Evolutionary conservation across 2,888 invertebrate species (phyloP).

Genomic region (Sesia bembeciformis): DNA sequence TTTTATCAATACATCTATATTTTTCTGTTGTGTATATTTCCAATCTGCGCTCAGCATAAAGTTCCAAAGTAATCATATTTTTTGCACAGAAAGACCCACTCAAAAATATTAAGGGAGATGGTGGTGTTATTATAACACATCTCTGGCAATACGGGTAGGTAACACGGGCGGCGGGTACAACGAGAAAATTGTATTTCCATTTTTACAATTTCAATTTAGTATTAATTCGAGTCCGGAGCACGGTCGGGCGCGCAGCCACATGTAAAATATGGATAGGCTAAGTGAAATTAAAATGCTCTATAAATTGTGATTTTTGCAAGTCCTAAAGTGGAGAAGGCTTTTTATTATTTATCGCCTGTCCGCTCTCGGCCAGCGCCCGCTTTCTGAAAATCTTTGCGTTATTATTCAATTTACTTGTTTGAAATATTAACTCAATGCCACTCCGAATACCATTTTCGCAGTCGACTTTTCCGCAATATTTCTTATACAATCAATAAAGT

Average conservation of each 20-base stretch:
- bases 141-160: slow-evolving; percentile 57
- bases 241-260: slow-evolving; percentile 67
- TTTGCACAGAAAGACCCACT: slow-evolving; percentile 19
- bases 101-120: slow-evolving; percentile 42
- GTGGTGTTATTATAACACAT: slow-evolving; percentile 50
- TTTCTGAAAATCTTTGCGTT: slow-evolving; percentile 65
- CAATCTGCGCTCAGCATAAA: background rate
- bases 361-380: slow-evolving; percentile 56
- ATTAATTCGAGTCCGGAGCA: slow-evolving; percentile 69
- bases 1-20: background rate
- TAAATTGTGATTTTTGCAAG: slow-evolving; percentile 76
- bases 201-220: slow-evolving; percentile 75
- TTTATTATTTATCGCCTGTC: slow-evolving; percentile 69
- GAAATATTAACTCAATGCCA: slow-evolving; percentile 46
- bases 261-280: slow-evolving; percentile 75
- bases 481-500: background rate
- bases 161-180: slow-evolving; percentile 43
- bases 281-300: slow-evolving; percentile 75
- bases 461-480: background rate
- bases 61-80: background rate
- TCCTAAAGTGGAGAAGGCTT: slow-evolving; percentile 74
- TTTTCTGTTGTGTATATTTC: background rate
- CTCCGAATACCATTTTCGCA: slow-evolving; percentile 4
- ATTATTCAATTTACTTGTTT: slow-evolving; percentile 66
- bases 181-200: slow-evolving; percentile 73